Evolutionary conservation across 2,797 vertebrate genomes (phyloP), one percentile per base, ranked within the genome.

Genomic region (Distichodus sexfasciatus): DNA sequence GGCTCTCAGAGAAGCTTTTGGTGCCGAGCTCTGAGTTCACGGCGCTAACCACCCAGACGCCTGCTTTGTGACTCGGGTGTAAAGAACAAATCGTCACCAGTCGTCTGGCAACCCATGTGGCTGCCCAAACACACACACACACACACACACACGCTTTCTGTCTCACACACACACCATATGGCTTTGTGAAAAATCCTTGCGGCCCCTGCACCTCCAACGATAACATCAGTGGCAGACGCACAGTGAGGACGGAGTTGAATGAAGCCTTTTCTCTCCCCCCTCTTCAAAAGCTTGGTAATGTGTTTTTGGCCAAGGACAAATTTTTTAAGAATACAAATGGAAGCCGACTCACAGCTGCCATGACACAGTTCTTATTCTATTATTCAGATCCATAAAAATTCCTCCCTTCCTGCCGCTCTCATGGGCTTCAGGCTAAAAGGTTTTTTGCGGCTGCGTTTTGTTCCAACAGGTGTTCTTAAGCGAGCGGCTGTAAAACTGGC

Each of bases 81-180:
- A 63, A 74, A 68, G 76, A 61, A 80, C 70, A 76, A 50, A 76
- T 76, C 57, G 63, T 46, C 72, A 57, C 47, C 8, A n/a, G 61
- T 66, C 38, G 55, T 51, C 62, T 60, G 68, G 21, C n/a, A 41
- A 67, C 67, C 76, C 76, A 70, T 73, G 72, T 72, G 47, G 51
- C 55, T 28, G 19, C 47, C 21, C 47, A 51, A 36, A 43, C 48
- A 31, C 33, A 63, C 60, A 43, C 47, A 44, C 19, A 63, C n/a
- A 51, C 38, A 54, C 64, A 46, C 46, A 31, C 33, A 10, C 46
- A 50, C 44, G 12, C 35, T 51, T 57, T 28, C 58, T 28, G 6
- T 11, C 54, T 40, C 15, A 53, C 73, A 72, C 60, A 15, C 23
- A 31, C 59, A 17, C 64, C 77, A 78, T 76, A 72, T 68, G 66